phyloP scores from a whole-genome alignment of 2,888 invertebrate species.

The Acleris sparsana region DNA sequence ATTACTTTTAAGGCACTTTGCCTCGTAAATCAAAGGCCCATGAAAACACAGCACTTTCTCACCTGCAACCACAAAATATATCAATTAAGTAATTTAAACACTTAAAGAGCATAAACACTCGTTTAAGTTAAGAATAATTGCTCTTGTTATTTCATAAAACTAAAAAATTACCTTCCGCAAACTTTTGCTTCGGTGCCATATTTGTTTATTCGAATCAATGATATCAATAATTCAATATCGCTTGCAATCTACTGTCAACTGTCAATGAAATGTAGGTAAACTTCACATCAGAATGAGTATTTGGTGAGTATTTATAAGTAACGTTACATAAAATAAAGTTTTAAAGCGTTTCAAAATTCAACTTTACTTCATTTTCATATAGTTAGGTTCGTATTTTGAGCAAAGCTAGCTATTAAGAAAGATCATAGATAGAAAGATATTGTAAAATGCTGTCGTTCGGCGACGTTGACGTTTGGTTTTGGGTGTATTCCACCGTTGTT shows the following conservation, averaged over 20 bases:
- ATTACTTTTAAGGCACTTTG: slow-evolving; percentile 94
- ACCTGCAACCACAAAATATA: slow-evolving; percentile 78
- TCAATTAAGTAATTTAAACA: background rate
- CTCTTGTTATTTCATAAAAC: slow-evolving; percentile 6
- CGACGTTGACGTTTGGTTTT: too few species aligned
- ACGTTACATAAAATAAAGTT: too few species aligned
- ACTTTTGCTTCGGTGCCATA: slow-evolving; percentile 88
- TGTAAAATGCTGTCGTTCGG: too few species aligned
- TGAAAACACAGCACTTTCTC: slow-evolving; percentile 97
- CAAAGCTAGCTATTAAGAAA: too few species aligned
- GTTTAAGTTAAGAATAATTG: background rate
- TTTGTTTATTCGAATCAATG: slow-evolving; percentile 33
- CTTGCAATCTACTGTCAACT: background rate
- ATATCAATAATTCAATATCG: background rate
- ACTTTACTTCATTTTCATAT: too few species aligned
- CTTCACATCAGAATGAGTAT: too few species aligned
- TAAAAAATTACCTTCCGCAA: slow-evolving; percentile 85
- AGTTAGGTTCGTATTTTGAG: too few species aligned
- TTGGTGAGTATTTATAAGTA: too few species aligned
- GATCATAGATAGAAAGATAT: too few species aligned
- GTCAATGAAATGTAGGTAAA: background rate
- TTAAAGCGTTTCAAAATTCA: too few species aligned
- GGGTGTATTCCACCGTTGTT: too few species aligned
- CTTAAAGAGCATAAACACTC: background rate
- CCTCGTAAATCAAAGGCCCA: slow-evolving; percentile 97